Percentiles rank a stretch among this genome's conserved stretches.
These are phyloP conservation scores for Gymnodraco acuticeps DNA, from an alignment of 2,797 vertebrate species.

Conservation along the genomic window DNA sequence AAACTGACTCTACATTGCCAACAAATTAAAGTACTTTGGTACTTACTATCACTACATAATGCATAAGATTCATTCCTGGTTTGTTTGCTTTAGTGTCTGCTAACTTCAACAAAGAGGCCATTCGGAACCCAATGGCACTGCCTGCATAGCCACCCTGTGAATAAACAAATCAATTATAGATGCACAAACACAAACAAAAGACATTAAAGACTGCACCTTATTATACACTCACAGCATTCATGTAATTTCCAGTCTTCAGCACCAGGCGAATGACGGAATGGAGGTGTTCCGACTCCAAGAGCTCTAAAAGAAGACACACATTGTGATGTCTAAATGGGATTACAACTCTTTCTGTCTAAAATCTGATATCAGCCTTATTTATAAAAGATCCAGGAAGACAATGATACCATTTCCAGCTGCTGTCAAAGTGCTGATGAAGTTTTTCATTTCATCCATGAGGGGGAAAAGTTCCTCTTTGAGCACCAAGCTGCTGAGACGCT, in stretches of 20 bases:
- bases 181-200: slow-evolving; percentile 14
- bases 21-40: not conserved
- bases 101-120: slow-evolving; percentile 87
- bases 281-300: slow-evolving; percentile 84
- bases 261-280: slow-evolving; percentile 88
- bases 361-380: not conserved
- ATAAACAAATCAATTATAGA: slow-evolving; percentile 17
- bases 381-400: not conserved
- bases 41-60: slow-evolving; percentile 90
- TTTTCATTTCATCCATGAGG: slow-evolving; percentile 80
- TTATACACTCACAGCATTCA: slow-evolving; percentile 86
- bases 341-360: not conserved
- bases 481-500: slow-evolving; percentile 84
- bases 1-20: not conserved
- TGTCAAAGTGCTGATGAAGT: slow-evolving; percentile 79
- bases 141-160: slow-evolving; percentile 89
- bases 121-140: slow-evolving; percentile 86
- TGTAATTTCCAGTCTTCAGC: slow-evolving; percentile 89
- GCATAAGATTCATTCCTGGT: slow-evolving; percentile 91
- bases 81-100: slow-evolving; percentile 89
- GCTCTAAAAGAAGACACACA: slow-evolving; percentile 73
- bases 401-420: slow-evolving; percentile 82
- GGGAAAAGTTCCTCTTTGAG: slow-evolving; percentile 89
- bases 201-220: not conserved
- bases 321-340: slow-evolving; percentile 1